Base-by-base conservation (phyloP, 2,888 invertebrate species). In the Andrena praecox region DNA sequence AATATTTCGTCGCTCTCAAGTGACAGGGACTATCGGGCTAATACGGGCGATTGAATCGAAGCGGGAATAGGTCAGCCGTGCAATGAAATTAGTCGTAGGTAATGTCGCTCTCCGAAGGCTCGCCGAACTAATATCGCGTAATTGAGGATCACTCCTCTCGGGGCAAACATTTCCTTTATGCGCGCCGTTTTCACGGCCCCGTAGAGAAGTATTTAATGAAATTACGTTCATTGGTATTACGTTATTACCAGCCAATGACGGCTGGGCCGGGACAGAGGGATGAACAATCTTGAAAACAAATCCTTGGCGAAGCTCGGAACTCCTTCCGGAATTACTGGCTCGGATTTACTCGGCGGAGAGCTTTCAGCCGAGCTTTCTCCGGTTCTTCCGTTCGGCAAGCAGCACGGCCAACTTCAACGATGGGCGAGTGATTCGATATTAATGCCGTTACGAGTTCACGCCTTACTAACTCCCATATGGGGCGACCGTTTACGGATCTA, bases 371-470 rank as follows among this genome's bases (percentile, higher is more conserved):
- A 68, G 82, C 77, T 85, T 77, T 80, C 85, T 27, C 20, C 5
- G 68, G 89, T 85, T 81, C 76, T 79, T 88, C 75, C 82, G 64
- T 76, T 78, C 66, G 73, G 78, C 74, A 81, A 73, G 73, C 74
- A 20, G 70, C 83, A 80, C 74, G 76, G 66, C 75, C 31, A 82
- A 81, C 80, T 89, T 73, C 80, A 80, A 80, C 78, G 87, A 27
- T 10, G 56, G 89, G 81, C 87, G 79, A 85, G 80, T 85, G 84
- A 88, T 89, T 89, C 86, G 84, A 89, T 89, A 89, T 89, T 89
- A 89, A 89, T 89, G 83, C 76, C 88, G 80, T 86, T 88, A 89
- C 83, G 77, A 87, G 85, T 88, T 88, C 81, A 76, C 86, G 84
- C 81, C 87, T 89, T 85, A 85, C 83, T 82, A 78, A 77, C 75